Conservation (phyloP, 2,113 vertebrate genomes). For the Ochotona curzoniae region DNA sequence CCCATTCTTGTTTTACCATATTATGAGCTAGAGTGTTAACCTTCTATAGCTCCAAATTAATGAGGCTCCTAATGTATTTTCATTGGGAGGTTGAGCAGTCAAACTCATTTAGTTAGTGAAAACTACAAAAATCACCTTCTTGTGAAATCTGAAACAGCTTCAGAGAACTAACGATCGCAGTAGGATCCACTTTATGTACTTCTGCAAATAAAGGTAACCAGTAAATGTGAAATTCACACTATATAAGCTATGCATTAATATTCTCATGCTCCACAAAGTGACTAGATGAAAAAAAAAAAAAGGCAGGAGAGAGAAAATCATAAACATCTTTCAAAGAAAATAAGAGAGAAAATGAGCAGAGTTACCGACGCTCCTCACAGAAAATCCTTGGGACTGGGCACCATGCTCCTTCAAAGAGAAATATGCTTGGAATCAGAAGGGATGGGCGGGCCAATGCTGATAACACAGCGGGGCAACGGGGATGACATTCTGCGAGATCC, state of each 20-base stretch:
- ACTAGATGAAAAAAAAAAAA: slow-evolving; percentile 49
- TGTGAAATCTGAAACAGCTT: slow-evolving; percentile 89
- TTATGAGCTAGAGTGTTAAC: slow-evolving; percentile 82
- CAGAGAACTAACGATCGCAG: slow-evolving; percentile 87
- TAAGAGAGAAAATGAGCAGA: neutral
- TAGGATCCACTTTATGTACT: slow-evolving; percentile 85
- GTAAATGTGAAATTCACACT: slow-evolving; percentile 84
- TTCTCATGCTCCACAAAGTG: slow-evolving; percentile 71
- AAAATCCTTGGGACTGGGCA: neutral
- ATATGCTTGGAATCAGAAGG: neutral
- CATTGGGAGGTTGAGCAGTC: slow-evolving; percentile 87
- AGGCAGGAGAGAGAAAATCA: neutral
- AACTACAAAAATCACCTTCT: slow-evolving; percentile 88
- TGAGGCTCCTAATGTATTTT: slow-evolving; percentile 90
- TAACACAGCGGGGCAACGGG: neutral
- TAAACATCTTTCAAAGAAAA: neutral
- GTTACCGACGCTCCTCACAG: neutral
- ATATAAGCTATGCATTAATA: slow-evolving; percentile 79
- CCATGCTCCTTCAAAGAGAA: neutral
- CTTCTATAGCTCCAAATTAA: slow-evolving; percentile 87
- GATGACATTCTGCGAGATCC: slow-evolving; percentile 28
- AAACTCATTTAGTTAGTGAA: slow-evolving; percentile 88
- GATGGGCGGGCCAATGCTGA: neutral
- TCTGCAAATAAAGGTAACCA: slow-evolving; percentile 85
- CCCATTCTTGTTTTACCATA: slow-evolving; percentile 84